Evolutionary conservation across 2,113 vertebrate species (phyloP).

Genomic region (Mus musculus): GRCm39 chr5:136008501-136009000

Average conservation of each 20-base stretch:
- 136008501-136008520: neutral
- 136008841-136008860: neutral
- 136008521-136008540: neutral
- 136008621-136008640: neutral
- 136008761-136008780: neutral
- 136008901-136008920: conserved; percentile 50
- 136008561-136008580: neutral
- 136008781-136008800: neutral
- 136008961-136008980: fast-evolving
- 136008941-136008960: fast-evolving
- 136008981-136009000: neutral
- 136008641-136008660: neutral
- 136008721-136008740: neutral
- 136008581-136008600: neutral
- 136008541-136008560: neutral
- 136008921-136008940: conserved; percentile 53
- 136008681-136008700: neutral
- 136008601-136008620: neutral
- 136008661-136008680: neutral
- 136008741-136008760: neutral
- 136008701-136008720: neutral
- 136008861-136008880: neutral
- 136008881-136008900: neutral
- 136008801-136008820: neutral
- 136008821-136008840: neutral